These are phyloP conservation scores for Pandemis corylana DNA, from an alignment of 2,888 invertebrate genomes.

Conservation along the genomic window DNA sequence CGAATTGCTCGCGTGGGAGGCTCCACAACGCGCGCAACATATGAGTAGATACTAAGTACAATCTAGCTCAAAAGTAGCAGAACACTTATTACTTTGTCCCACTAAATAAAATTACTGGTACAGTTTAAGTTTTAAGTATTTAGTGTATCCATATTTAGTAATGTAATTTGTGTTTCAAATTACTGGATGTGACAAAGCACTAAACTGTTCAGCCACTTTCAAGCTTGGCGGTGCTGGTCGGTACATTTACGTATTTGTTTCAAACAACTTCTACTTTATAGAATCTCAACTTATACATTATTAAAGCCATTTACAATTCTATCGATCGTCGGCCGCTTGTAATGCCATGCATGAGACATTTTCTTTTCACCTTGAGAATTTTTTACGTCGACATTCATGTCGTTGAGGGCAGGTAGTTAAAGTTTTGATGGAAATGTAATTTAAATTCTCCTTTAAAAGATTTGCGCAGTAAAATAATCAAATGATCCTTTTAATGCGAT, in stretches of 20 bases:
- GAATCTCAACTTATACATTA: conserved; percentile 59
- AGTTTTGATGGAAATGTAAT: conserved; percentile 48
- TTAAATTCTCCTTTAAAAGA: conserved; percentile 26
- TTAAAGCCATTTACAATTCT: conserved; percentile 76
- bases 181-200: too few relatives aligned
- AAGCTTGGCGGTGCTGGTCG: too few relatives aligned
- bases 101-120: too few relatives aligned
- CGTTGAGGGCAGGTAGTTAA: conserved; percentile 57
- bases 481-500: conserved; percentile 27
- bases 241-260: conserved; percentile 14
- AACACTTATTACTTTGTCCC: too few relatives aligned
- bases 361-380: conserved; percentile 75
- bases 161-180: too few relatives aligned
- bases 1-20: conserved; percentile 52
- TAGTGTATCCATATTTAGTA: too few relatives aligned
- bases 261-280: conserved; percentile 44
- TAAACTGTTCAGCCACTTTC: too few relatives aligned
- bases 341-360: conserved; percentile 71
- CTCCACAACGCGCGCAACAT: conserved; percentile 27
- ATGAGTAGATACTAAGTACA: background rate
- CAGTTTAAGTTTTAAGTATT: too few relatives aligned
- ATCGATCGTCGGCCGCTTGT: conserved; percentile 66
- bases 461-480: conserved; percentile 27
- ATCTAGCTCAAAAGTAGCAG: too few relatives aligned
- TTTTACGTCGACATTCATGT: conserved; percentile 56